Evolutionary conservation across 2,113 vertebrate species (phyloP), one percentile per base, ranked within the genome.

Genomic region (Clarias magur): DNA sequence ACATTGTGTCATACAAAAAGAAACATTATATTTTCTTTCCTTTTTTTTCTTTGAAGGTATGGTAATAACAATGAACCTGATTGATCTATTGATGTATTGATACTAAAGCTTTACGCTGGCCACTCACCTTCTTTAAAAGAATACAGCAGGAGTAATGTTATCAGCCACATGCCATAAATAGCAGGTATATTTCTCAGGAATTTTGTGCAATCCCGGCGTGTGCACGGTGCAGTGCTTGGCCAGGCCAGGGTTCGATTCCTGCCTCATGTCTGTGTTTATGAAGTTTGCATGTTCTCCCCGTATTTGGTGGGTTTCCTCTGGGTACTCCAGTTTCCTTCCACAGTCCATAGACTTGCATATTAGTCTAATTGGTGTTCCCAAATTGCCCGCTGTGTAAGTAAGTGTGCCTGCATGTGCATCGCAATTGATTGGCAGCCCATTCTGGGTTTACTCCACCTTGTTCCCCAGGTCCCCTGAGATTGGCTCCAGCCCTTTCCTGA

Each of bases 141-240:
- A 97, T 97, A 98, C 96, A 99, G 97, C 96, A 99, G 97, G 96
- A 98, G 94, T 96, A 98, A 96, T 98, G 97, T 99, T 97, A 98
- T 97, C 97, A 98, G 97, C 98, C 97, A 99, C 98, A 99, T 99
- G 96, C 98, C 98, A 99, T 98, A 96, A 95, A 97, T 95, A 97
- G 97, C 96, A 95, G 95, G 95, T 95, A 90, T 94, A 95, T 96
- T 96, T 95, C 96, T 96, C 95, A 95, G 96, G 96, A 96, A 96
- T 96, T 94, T 93, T 95, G 96, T 96, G 95, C 96, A 95, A 96
- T 93, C 95, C 96, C 95, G 95, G 93, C 94, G 95, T 94, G 94
- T 95, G 97, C 96, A 96, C 95, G 94, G 96, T 91, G 92, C 95
- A 93, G 93, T 93, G 92, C 91, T 94, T 91, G 93, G 93, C 95